phyloP scores from a whole-genome alignment of 2,797 vertebrate genomes.

The Hydrocynus forskahlii region DNA sequence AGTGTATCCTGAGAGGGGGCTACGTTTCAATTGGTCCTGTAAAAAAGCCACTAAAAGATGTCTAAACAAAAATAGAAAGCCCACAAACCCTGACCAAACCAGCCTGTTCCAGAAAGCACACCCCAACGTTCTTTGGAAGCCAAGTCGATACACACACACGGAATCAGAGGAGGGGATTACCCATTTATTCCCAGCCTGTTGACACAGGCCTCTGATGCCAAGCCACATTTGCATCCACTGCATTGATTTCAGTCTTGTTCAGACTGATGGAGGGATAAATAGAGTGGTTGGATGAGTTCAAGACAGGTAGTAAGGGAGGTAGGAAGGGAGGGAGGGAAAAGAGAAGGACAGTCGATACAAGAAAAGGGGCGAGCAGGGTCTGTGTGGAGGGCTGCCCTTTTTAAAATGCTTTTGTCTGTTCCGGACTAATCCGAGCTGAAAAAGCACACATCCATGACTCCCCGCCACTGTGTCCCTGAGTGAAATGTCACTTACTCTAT shows the following conservation, averaged over 20 bases:
- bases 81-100: neutral
- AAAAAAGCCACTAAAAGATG: neutral
- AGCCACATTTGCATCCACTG: neutral
- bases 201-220: conserved; percentile 59
- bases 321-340: conserved; percentile 39
- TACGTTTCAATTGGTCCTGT: no score
- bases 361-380: conserved; percentile 53
- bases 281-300: conserved; percentile 65
- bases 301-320: neutral
- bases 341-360: conserved; percentile 15
- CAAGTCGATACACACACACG: neutral
- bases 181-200: conserved; percentile 52
- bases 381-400: conserved; percentile 41
- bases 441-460: conserved; percentile 42
- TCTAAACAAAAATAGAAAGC: neutral
- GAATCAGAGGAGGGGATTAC: neutral
- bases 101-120: neutral
- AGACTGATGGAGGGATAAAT: conserved; percentile 61
- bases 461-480: conserved; percentile 20
- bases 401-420: conserved; percentile 42
- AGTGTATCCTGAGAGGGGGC: no score
- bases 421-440: conserved; percentile 36
- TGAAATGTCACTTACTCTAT: conserved; percentile 46
- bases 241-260: conserved; percentile 60
- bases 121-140: neutral